A percentile compares a stretch with the other conserved stretches of the same genome.
These are phyloP conservation scores for Pseudopipra pipra DNA, from an alignment of 2,113 vertebrate genomes.

Conservation along the genomic window DNA sequence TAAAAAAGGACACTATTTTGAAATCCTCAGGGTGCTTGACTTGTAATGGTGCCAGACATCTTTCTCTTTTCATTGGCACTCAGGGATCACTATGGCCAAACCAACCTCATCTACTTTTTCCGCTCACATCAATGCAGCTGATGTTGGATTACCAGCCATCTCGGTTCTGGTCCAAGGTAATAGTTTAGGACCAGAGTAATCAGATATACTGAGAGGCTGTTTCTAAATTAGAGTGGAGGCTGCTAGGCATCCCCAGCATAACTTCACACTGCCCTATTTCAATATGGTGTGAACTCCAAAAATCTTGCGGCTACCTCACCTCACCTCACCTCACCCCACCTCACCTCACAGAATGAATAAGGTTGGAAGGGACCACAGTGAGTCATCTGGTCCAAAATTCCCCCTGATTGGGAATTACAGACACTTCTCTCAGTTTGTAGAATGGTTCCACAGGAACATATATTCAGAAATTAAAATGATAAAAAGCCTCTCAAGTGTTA, in stretches of 20 bases:
- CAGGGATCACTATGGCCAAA: not conserved
- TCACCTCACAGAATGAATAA: not conserved
- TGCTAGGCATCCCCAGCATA: not conserved
- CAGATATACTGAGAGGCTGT: not conserved
- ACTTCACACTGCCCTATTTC: not conserved
- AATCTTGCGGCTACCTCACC: not conserved
- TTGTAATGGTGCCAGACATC: slow-evolving; percentile 13
- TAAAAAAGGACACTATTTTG: slow-evolving; percentile 58
- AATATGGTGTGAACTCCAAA: not conserved
- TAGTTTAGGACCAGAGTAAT: not conserved
- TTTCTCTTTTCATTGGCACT: slow-evolving; percentile 43
- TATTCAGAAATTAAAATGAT: not conserved
- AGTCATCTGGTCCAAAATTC: not conserved
- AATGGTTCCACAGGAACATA: not conserved
- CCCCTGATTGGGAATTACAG: not conserved
- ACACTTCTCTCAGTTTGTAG: not conserved
- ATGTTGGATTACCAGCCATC: not conserved
- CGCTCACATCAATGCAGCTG: not conserved
- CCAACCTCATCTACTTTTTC: not conserved
- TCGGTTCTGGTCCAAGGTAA: not conserved
- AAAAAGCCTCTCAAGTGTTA: not conserved
- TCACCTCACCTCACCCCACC: not conserved
- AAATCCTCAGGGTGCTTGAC: slow-evolving; percentile 31
- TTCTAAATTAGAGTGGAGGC: not conserved
- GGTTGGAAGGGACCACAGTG: not conserved